Percentiles rank a stretch among this genome's conserved stretches.
Conservation (phyloP, 2,113 vertebrate species). For the Ifrita kowaldi region DNA sequence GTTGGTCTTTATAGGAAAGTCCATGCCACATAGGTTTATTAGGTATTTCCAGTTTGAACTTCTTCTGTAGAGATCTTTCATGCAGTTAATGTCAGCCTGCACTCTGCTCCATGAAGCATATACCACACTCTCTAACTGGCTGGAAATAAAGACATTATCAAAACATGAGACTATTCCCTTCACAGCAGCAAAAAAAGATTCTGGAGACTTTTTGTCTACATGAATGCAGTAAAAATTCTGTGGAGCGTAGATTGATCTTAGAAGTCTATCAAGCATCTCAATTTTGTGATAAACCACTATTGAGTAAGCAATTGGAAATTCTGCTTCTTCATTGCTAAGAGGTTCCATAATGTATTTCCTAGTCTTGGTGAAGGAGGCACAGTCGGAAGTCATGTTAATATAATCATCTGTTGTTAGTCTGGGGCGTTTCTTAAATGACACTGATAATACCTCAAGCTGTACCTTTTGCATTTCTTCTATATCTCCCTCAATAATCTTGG, state of each 20-base stretch:
- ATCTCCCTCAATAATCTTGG: constrained; percentile 78
- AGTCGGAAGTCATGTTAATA: constrained; percentile 78
- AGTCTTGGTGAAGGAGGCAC: constrained; percentile 73
- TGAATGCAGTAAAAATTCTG: constrained; percentile 85
- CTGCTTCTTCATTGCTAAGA: constrained; percentile 82
- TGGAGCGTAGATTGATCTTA: constrained; percentile 78
- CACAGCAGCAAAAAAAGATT: constrained; percentile 74
- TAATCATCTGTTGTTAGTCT: constrained; percentile 74
- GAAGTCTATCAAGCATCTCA: constrained; percentile 86
- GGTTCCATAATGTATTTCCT: constrained; percentile 82
- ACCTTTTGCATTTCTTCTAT: constrained; percentile 72
- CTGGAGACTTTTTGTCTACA: constrained; percentile 77
- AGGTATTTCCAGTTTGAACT: constrained; percentile 85
- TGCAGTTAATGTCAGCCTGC: constrained; percentile 92
- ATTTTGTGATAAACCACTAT: constrained; percentile 90
- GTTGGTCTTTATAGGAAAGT: constrained; percentile 94
- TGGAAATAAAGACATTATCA: constrained; percentile 84
- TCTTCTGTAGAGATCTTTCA: constrained; percentile 81
- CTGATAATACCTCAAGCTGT: constrained; percentile 73
- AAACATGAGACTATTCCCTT: constrained; percentile 82
- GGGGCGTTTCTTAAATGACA: constrained; percentile 66
- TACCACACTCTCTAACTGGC: constrained; percentile 76
- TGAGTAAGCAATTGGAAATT: constrained; percentile 88
- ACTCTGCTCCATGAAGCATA: constrained; percentile 87
- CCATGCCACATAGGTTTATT: constrained; percentile 90